These are phyloP conservation scores for Limonius californicus DNA, from an alignment of 1,140 invertebrate genomes.

Conservation along the genomic window DNA sequence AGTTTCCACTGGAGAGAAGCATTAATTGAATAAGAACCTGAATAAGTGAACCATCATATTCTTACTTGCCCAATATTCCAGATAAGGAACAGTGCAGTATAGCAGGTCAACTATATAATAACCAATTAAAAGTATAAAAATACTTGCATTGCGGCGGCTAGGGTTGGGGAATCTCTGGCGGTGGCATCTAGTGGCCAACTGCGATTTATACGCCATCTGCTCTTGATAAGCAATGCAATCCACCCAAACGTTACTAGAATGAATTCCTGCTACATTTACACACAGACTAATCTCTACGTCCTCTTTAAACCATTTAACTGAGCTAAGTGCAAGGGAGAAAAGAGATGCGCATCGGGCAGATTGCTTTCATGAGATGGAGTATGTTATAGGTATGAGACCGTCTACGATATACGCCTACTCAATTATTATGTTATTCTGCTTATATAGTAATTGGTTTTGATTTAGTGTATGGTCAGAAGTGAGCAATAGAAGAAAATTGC, in stretches of 20 bases:
- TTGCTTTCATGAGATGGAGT: background rate
- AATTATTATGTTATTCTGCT: slow-evolving; percentile 19
- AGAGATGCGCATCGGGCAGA: background rate
- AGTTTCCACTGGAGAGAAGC: too few relatives aligned
- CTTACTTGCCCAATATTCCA: too few relatives aligned
- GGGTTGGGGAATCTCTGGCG: slow-evolving; percentile 21
- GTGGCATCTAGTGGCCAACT: slow-evolving; percentile 33
- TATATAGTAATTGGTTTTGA: slow-evolving; percentile 15
- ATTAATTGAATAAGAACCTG: too few relatives aligned
- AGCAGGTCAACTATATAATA: slow-evolving; percentile 10
- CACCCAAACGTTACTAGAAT: slow-evolving; percentile 15
- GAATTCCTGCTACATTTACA: background rate
- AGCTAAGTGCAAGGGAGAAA: background rate
- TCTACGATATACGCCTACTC: slow-evolving; percentile 20
- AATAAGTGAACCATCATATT: too few relatives aligned
- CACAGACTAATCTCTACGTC: background rate
- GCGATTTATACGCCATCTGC: slow-evolving; percentile 37
- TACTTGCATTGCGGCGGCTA: slow-evolving; percentile 7
- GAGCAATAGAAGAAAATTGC: slow-evolving; percentile 9
- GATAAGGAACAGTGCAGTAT: background rate
- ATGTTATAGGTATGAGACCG: slow-evolving; percentile 16
- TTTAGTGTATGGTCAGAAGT: slow-evolving; percentile 8
- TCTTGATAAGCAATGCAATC: slow-evolving; percentile 29
- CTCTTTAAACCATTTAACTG: background rate
- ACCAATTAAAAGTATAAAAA: slow-evolving; percentile 12